phyloP scores from a whole-genome alignment of 2,113 vertebrate genomes.

The Sula dactylatra region DNA sequence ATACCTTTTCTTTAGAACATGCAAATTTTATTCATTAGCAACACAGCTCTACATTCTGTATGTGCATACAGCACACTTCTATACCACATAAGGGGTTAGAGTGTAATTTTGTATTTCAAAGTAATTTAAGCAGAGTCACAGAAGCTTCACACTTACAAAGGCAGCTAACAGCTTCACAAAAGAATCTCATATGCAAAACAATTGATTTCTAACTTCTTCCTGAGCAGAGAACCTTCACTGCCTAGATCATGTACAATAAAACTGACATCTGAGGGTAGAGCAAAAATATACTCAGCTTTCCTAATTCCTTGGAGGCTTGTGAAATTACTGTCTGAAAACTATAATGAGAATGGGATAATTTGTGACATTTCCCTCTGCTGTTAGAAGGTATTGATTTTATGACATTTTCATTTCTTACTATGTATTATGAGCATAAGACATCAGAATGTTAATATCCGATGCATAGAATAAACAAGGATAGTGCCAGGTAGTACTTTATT shows the following conservation, averaged over 20 bases:
- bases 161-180: neutral
- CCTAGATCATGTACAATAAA: slow-evolving; percentile 49
- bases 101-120: neutral
- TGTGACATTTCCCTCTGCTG: slow-evolving; percentile 65
- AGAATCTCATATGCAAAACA: slow-evolving; percentile 24
- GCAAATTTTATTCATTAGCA: neutral
- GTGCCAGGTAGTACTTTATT: slow-evolving; percentile 56
- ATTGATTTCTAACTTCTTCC: slow-evolving; percentile 46
- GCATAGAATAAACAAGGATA: slow-evolving; percentile 36
- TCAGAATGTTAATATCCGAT: slow-evolving; percentile 55
- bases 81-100: neutral
- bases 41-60: neutral
- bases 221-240: neutral
- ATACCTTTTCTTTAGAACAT: neutral
- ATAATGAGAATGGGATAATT: slow-evolving; percentile 68
- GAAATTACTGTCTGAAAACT: slow-evolving; percentile 64
- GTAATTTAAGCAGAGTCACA: neutral
- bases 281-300: slow-evolving; percentile 23
- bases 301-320: slow-evolving; percentile 55
- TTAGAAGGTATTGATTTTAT: slow-evolving; percentile 68
- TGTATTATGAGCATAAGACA: slow-evolving; percentile 33
- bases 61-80: neutral
- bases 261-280: slow-evolving; percentile 36
- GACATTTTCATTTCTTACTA: slow-evolving; percentile 59
- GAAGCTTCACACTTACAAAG: slow-evolving; percentile 16